These are phyloP conservation scores for Ernsta delagoae DNA, from an alignment of 2,888 invertebrate genomes.

Conservation along the genomic window DNA sequence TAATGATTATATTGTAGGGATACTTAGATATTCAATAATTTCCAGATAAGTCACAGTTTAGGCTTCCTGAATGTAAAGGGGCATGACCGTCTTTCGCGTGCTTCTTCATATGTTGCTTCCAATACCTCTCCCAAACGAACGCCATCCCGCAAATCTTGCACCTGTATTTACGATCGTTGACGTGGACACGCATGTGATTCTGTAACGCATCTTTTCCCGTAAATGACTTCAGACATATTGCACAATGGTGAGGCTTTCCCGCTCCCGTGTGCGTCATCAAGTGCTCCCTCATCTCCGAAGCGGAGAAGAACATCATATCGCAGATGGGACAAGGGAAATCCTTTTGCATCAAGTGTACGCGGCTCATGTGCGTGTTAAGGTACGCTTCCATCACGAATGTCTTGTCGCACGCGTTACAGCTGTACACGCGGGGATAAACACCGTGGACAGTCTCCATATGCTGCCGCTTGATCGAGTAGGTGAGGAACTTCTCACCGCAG, in stretches of 20 bases:
- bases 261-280: slow-evolving; percentile 62
- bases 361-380: slow-evolving; percentile 43
- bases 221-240: slow-evolving; percentile 56
- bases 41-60: no score
- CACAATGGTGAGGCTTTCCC: slow-evolving; percentile 58
- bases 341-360: slow-evolving; percentile 45
- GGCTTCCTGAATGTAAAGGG: no score
- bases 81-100: neutral
- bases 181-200: slow-evolving; percentile 49
- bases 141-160: slow-evolving; percentile 30
- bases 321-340: slow-evolving; percentile 45
- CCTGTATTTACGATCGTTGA: slow-evolving; percentile 16
- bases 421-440: slow-evolving; percentile 34
- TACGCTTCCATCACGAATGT: slow-evolving; percentile 41
- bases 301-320: slow-evolving; percentile 57
- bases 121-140: slow-evolving; percentile 50
- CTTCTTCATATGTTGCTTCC: slow-evolving; percentile 44
- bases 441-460: slow-evolving; percentile 48
- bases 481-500: slow-evolving; percentile 43
- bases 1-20: no score
- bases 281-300: slow-evolving; percentile 59
- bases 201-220: slow-evolving; percentile 45
- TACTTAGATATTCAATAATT: no score
- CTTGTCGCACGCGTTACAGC: slow-evolving; percentile 48
- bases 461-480: slow-evolving; percentile 42